These are phyloP conservation scores for Atta cephalotes DNA, from an alignment of 1,140 invertebrate species.

Conservation along the genomic window DNA sequence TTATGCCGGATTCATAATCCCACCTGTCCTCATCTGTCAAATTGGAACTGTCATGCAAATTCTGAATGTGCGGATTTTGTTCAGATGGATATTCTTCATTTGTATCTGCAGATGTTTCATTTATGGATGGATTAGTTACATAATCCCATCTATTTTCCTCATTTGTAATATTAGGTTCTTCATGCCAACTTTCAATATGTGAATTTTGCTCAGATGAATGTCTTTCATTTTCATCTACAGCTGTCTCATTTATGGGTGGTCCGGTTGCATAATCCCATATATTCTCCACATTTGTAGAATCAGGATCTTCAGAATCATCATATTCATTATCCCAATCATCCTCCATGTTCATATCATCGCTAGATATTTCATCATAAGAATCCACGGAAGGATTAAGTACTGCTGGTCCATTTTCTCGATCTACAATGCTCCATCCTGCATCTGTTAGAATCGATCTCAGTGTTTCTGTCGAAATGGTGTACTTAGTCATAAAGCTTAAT, in stretches of 20 bases:
- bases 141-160: constrained; percentile 42
- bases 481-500: neutral
- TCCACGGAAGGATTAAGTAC: constrained; percentile 68
- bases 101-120: neutral
- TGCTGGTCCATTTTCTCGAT: constrained; percentile 68
- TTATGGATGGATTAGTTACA: constrained; percentile 43
- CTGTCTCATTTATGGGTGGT: neutral
- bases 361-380: constrained; percentile 22
- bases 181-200: constrained; percentile 32
- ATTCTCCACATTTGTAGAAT: constrained; percentile 3
- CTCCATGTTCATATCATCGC: constrained; percentile 55
- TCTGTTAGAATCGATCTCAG: constrained; percentile 76
- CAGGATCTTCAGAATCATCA: constrained; percentile 1
- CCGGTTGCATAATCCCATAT: constrained; percentile 55
- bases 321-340: neutral
- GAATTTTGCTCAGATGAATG: neutral
- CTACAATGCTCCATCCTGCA: constrained; percentile 61
- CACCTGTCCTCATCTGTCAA: neutral
- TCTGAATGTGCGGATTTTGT: constrained; percentile 31
- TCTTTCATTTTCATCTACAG: neutral
- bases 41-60: constrained; percentile 66
- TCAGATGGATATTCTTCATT: neutral
- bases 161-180: neutral
- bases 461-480: constrained; percentile 73
- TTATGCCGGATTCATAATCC: neutral